Evolutionary conservation across 2,797 vertebrate genomes (phyloP), one percentile per base, ranked within the genome.

Genomic region (Telmatherina bonti): DNA sequence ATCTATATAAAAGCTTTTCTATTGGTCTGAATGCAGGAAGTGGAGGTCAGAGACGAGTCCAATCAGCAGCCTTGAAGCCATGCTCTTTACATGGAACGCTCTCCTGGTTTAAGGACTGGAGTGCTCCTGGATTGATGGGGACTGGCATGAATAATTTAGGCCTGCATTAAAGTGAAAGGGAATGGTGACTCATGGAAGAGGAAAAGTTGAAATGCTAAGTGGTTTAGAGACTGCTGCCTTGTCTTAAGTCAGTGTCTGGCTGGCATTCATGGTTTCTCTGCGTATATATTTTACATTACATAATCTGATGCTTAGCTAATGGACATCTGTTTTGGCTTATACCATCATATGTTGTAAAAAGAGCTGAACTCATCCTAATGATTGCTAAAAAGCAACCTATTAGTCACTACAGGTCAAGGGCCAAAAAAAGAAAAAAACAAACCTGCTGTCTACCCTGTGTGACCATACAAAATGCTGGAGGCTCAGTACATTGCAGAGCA

Each of bases 111-210:
- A 56, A 72, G 30, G 81, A 47, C 65, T 69, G 80, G 82, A 67
- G n/a, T 45, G 76, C 72, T 68, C 45, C 62, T 72, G 75, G 73
- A 86, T 76, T 86, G 83, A 89, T 88, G 86, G 78, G 65, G 81
- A 84, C 36, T 56, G 55, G 43, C 75, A 89, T 93, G 70, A 92
- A 93, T 94, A 87, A 93, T 94, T 92, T 72, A 93, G 66, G 60
- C 51, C 62, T 79, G 78, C 85, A 87, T 91, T 89, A 88, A 85
- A 89, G 56, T 72, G 70, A 71, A 78, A 82, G 81, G 81, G 76
- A 92, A 83, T 29, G 56, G 83, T 91, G 90, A 92, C 72, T 92
- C 87, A 89, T 67, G 78, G 76, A 77, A 35, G 73, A 86, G 74
- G 73, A 84, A 87, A 87, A 75, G 78, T 69, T 74, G 77, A 85